These are phyloP conservation scores for western clawed frog (Xenopus tropicalis) DNA, from an alignment of 2,113 vertebrate species.

Conservation along the genomic window UCB_Xtro_10.0 CM004451.2:35173501-35174000, in stretches of 20 bases:
- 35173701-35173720: slow-evolving; percentile 28
- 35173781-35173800: slow-evolving; percentile 12
- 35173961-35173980: background rate
- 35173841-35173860: background rate
- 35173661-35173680: slow-evolving; percentile 16
- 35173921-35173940: slow-evolving; percentile 27
- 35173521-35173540: too few species aligned
- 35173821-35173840: slow-evolving; percentile 8
- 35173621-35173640: slow-evolving; percentile 12
- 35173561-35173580: slow-evolving; percentile 8
- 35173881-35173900: slow-evolving; percentile 21
- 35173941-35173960: background rate
- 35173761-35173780: slow-evolving; percentile 8
- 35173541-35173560: background rate
- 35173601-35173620: slow-evolving; percentile 21
- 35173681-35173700: slow-evolving; percentile 2
- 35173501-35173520: too few species aligned
- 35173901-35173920: slow-evolving; percentile 23
- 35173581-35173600: slow-evolving; percentile 9
- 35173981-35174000: slow-evolving; percentile 5
- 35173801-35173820: slow-evolving; percentile 31
- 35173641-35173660: slow-evolving; percentile 5
- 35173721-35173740: slow-evolving; percentile 44
- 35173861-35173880: slow-evolving; percentile 31
- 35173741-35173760: slow-evolving; percentile 39